Conservation (phyloP, 2,888 invertebrate genomes). For the Sinotaia quadrata region DNA sequence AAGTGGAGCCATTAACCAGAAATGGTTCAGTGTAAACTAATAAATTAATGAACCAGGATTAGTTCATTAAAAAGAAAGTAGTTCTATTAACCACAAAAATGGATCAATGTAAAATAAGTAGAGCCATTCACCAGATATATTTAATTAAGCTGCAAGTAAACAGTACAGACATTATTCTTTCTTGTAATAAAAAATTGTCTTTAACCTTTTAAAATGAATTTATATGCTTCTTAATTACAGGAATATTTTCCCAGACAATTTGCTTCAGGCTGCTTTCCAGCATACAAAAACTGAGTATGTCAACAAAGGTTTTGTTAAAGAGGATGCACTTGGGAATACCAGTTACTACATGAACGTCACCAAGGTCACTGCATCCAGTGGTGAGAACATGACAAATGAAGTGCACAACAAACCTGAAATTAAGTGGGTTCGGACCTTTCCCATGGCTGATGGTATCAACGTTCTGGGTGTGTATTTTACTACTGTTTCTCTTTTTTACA, state of each 20-base stretch:
- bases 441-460: slow-evolving; percentile 77
- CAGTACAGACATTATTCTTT: too few species aligned
- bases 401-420: slow-evolving; percentile 44
- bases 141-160: too few species aligned
- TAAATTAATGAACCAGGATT: too few species aligned
- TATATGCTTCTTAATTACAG: slow-evolving; percentile 20
- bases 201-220: not conserved
- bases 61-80: too few species aligned
- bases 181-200: not conserved
- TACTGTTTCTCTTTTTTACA: not conserved
- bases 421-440: slow-evolving; percentile 41
- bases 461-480: slow-evolving; percentile 75
- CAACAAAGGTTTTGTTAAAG: slow-evolving; percentile 32
- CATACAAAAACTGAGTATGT: slow-evolving; percentile 76
- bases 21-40: too few species aligned
- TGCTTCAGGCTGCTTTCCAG: slow-evolving; percentile 77
- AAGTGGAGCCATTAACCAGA: too few species aligned
- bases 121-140: too few species aligned
- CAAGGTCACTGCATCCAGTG: slow-evolving; percentile 36
- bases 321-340: slow-evolving; percentile 26
- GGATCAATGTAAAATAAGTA: too few species aligned
- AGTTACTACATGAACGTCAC: slow-evolving; percentile 38
- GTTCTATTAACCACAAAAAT: too few species aligned
- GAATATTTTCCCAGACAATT: slow-evolving; percentile 77
- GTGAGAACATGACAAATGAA: slow-evolving; percentile 41